Base-by-base conservation (phyloP, 1,140 invertebrate species). In the Vanessa atalanta region DNA sequence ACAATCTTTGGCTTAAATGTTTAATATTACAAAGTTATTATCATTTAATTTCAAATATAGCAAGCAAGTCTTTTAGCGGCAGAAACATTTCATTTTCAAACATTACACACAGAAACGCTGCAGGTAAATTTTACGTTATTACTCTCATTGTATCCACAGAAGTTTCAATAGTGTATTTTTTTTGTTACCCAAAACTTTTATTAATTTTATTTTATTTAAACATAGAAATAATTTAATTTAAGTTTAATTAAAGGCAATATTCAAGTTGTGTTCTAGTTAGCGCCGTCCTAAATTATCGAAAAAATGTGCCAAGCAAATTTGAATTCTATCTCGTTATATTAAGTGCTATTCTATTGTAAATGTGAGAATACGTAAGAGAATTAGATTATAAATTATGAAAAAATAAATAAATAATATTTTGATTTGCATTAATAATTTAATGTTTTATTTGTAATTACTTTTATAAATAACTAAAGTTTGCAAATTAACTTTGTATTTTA, bases 401-500 rank as follows among this genome's bases (percentile, higher is more conserved):
- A 72, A 70, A n/a, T n/a, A 53, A 31, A 31, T 47, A 63, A 60
- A 65, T 23, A 69, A 68, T 74, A 66, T 71, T 72, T 71, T 71
- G 15, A 55, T 72, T 73, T 76, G 65, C 78, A 76, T 79, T 79
- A 70, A 79, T 82, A 48, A 65, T 63, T 69, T 74, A 47, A 51
- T 71, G 72, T 80, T 83, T 84, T 74, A 78, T 86, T 88, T 80
- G 80, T 75, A 82, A 81, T 89, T 89, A 87, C 71, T 88, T 89
- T 89, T 88, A 85, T 87, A 86, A 85, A 79, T 88, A 80, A 88
- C 85, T 81, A 85, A 82, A 83, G 66, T 85, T 89, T 87, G 84
- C 84, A 75, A 83, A 82, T 66, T 70, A 43, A 31, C 12, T 53
- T 51, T 23, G 78, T 67, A 65, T 78, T 82, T 83, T 77, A 77